Evolutionary conservation across 2,888 invertebrate genomes (phyloP), one percentile per base, ranked within the genome.

Genomic region (Apodemia zela): DNA sequence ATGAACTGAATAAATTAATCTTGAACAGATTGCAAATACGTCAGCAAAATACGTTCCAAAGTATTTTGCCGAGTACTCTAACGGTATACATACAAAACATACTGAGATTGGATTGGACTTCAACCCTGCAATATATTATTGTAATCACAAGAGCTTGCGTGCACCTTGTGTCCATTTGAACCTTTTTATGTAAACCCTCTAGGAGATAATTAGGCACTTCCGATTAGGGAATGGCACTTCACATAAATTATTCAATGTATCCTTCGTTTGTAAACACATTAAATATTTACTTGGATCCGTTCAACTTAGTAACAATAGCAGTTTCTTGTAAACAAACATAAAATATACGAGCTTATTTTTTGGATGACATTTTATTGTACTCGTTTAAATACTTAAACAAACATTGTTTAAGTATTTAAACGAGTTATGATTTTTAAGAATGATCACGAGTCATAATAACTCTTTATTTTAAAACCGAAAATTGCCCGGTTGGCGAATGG

Each of bases 71-170:
- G 42, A 60, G n/a, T 35, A 49, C 38, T 54, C 47, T 21, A n/a
- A 35, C n/a, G 35, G 25, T 54, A 54, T 47, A 51, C 78, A 66
- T 59, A 65, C 65, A 66, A 64, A 65, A 68, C 65, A 47, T 64
- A 67, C 61, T 63, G 65, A 67, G 67, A 67, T 69, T 71, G 69
- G 63, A 69, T 66, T 65, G 61, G 63, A 60, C 61, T 65, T 61
- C 49, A 63, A 58, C 45, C 45, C 65, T 35, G 63, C 63, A 38
- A 59, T 68, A 66, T 66, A 66, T 69, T 68, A 69, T 66, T 63
- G 67, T 70, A 67, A 69, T 66, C 69, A 59, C 61, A 61, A 21
- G 59, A 42, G 60, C 68, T 67, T 60, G 66, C 65, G 64, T 69
- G 67, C 65, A 65, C 59, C 59, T 42, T 45, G 21, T 64, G 63